Percentiles rank a stretch among this genome's conserved stretches.
Conservation (phyloP, 2,888 invertebrate species). For the Itoplectis maculator region DNA sequence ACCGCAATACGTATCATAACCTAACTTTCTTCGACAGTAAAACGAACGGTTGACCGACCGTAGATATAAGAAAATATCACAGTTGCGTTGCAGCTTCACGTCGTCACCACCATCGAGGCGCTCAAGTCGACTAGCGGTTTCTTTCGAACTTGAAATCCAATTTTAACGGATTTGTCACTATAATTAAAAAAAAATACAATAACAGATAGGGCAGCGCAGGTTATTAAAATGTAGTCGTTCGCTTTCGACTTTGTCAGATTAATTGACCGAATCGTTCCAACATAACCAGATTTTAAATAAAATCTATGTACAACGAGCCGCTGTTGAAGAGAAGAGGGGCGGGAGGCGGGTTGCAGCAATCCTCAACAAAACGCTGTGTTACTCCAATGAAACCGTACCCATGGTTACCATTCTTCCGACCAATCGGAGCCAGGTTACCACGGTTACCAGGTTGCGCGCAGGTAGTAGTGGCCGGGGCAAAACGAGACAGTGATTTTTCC, state of each 20-base stretch:
- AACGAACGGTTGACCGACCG: not conserved
- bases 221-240: not conserved
- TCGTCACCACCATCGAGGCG: constrained; percentile 19
- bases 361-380: not conserved
- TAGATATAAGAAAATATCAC: not conserved
- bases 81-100: not conserved
- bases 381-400: constrained; percentile 40
- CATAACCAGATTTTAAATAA: not conserved
- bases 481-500: not conserved
- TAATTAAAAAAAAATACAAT: not conserved
- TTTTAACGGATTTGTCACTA: not conserved
- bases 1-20: not conserved
- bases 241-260: not conserved
- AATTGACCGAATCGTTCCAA: not conserved
- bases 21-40: not conserved
- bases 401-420: constrained; percentile 39
- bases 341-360: not conserved
- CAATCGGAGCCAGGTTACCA: constrained; percentile 55
- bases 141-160: not conserved
- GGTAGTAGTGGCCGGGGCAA: constrained; percentile 19
- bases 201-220: not conserved
- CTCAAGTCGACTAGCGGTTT: not conserved
- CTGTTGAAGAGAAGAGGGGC: not conserved
- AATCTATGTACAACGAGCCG: not conserved
- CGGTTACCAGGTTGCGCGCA: constrained; percentile 51